phyloP scores from a whole-genome alignment of 1,140 invertebrate species.

The Ptiloglossa arizonensis region DNA sequence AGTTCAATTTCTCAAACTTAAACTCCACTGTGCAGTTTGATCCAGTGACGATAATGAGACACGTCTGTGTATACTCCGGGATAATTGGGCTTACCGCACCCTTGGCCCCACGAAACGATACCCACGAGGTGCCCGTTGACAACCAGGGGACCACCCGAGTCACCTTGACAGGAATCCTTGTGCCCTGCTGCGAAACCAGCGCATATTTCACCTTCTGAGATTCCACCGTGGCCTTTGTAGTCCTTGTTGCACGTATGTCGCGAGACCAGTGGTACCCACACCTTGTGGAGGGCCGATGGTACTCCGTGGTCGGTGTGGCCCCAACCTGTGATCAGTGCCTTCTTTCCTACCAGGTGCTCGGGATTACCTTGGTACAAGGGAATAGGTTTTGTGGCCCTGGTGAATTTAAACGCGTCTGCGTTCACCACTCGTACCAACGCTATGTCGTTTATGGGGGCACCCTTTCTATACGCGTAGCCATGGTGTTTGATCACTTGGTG shows the following conservation, averaged over 20 bases:
- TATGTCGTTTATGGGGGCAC: conserved; percentile 63
- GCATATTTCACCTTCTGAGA: conserved; percentile 88
- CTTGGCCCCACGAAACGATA: conserved; percentile 84
- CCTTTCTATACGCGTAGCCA: conserved; percentile 29
- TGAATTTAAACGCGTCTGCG: neutral
- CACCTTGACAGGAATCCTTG: conserved; percentile 87
- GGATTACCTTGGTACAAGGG: neutral
- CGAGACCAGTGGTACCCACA: conserved; percentile 75
- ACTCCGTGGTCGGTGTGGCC: conserved; percentile 64
- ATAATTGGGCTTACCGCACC: conserved; percentile 81
- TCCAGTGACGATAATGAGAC: conserved; percentile 78
- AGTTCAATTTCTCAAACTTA: neutral
- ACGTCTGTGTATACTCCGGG: conserved; percentile 84
- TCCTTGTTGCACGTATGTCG: conserved; percentile 70
- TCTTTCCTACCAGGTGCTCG: neutral
- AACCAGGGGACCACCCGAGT: conserved; percentile 79
- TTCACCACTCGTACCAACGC: conserved; percentile 53
- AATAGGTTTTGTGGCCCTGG: neutral
- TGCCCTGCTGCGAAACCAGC: conserved; percentile 86
- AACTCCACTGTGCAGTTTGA: conserved; percentile 41
- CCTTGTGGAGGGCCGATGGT: conserved; percentile 63
- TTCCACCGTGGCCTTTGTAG: conserved; percentile 70
- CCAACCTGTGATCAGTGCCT: conserved; percentile 72
- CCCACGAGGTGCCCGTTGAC: conserved; percentile 78
- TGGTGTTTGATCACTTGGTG: conserved; percentile 52